Percentiles rank a stretch among this genome's conserved stretches.
Conservation (phyloP, 2,888 invertebrate species). For the Abrostola tripartita region DNA sequence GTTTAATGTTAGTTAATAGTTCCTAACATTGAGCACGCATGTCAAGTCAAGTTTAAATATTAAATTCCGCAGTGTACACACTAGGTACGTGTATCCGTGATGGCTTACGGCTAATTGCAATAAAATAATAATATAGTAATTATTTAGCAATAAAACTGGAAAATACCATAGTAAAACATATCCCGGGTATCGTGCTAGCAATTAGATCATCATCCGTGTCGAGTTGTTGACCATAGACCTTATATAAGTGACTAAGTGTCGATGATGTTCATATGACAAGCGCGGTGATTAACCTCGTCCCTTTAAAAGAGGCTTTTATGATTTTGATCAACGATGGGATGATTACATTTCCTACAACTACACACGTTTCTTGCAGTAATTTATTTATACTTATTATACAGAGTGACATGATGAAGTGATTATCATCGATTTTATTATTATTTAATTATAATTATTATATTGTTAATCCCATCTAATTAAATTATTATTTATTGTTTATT, state of each 20-base stretch:
- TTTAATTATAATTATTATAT: too few species aligned
- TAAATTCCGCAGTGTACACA: constrained; percentile 17
- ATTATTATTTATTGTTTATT: too few species aligned
- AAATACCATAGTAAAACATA: constrained; percentile 39
- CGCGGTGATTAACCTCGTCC: background rate
- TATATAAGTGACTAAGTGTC: background rate
- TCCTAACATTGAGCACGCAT: background rate
- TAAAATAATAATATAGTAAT: constrained; percentile 48
- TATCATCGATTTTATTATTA: too few species aligned
- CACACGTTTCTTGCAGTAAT: too few species aligned
- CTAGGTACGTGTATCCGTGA: constrained; percentile 43
- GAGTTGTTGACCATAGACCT: background rate
- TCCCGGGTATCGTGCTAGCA: constrained; percentile 3
- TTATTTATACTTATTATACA: too few species aligned
- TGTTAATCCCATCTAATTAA: too few species aligned
- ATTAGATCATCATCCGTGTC: constrained; percentile 30
- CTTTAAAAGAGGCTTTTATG: background rate
- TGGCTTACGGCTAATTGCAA: constrained; percentile 47
- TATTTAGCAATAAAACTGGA: constrained; percentile 50
- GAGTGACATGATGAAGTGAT: too few species aligned
- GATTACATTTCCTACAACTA: too few species aligned
- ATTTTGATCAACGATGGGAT: too few species aligned
- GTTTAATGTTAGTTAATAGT: background rate
- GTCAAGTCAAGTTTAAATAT: background rate
- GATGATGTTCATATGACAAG: background rate